A percentile compares a stretch with the other conserved stretches of the same genome.
phyloP scores from a whole-genome alignment of 2,113 vertebrate species.

The Dipodomys ordii region DNA sequence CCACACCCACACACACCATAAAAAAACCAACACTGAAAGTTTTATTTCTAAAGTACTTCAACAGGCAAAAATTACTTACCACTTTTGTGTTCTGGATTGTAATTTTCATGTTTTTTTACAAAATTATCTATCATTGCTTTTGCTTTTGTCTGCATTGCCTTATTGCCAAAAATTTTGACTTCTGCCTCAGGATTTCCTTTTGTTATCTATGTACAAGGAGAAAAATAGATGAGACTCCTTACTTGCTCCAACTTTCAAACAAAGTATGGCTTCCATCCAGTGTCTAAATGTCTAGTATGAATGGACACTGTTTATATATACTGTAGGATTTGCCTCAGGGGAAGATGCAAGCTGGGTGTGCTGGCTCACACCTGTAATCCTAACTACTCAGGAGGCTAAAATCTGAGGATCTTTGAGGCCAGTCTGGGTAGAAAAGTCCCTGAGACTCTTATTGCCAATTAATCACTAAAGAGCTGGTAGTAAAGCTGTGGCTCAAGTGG shows the following conservation, averaged over 20 bases:
- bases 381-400: too few species aligned
- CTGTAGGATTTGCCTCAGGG: neutral
- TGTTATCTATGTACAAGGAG: slow-evolving; percentile 87
- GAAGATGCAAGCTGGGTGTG: too few species aligned
- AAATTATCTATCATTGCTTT: slow-evolving; percentile 91
- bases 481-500: neutral
- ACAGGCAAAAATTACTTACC: slow-evolving; percentile 79
- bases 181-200: slow-evolving; percentile 88
- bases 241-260: neutral
- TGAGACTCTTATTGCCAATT: neutral
- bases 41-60: neutral
- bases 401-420: too few species aligned
- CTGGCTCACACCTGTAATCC: too few species aligned
- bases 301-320: neutral
- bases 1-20: too few species aligned
- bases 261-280: neutral
- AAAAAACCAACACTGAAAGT: neutral
- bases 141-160: slow-evolving; percentile 90
- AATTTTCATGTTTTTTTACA: slow-evolving; percentile 81
- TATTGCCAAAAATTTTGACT: slow-evolving; percentile 91
- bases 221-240: slow-evolving; percentile 1
- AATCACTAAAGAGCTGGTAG: neutral
- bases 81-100: slow-evolving; percentile 62
- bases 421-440: neutral
- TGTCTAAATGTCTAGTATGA: neutral